A percentile compares a stretch with the other conserved stretches of the same genome.
phyloP scores from a whole-genome alignment of 1,140 invertebrate genomes.

The Drosophila baimaii region DNA sequence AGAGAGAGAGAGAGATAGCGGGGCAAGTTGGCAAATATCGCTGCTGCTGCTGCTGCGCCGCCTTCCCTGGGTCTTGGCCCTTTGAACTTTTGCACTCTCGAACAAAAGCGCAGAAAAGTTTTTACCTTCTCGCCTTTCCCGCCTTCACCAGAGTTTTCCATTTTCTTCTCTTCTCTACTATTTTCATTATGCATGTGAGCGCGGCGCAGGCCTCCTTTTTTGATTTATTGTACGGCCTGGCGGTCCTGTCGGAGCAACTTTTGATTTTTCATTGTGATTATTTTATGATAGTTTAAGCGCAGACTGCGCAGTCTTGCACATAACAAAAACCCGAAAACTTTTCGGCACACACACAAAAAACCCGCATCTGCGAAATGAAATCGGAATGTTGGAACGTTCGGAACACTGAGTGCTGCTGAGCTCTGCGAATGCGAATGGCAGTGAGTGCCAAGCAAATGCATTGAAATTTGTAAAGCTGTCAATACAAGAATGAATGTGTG shows the following conservation, averaged over 20 bases:
- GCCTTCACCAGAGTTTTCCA: conserved; percentile 27
- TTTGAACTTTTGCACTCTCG: conserved; percentile 70
- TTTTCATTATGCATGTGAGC: conserved; percentile 67
- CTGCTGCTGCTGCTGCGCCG: neutral
- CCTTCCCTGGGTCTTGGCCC: conserved; percentile 18
- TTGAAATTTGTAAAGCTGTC: conserved; percentile 60
- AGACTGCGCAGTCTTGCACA: conserved; percentile 38
- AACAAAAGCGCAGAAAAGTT: conserved; percentile 69
- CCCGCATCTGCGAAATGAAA: conserved; percentile 47
- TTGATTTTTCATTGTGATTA: conserved; percentile 78
- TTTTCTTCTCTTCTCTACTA: conserved; percentile 33
- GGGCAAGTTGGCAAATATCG: conserved; percentile 14
- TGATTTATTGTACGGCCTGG: conserved; percentile 67
- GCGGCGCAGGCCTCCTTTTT: conserved; percentile 32
- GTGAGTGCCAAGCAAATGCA: conserved; percentile 57
- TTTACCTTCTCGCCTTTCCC: conserved; percentile 29
- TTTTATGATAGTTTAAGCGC: conserved; percentile 76
- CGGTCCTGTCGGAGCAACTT: conserved; percentile 52
- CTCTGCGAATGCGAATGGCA: conserved; percentile 44
- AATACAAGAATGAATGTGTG: conserved; percentile 38
- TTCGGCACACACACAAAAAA: conserved; percentile 31
- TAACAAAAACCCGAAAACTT: conserved; percentile 52
- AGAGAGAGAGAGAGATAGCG: no score
- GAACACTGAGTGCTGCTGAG: conserved; percentile 20
- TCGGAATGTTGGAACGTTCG: conserved; percentile 9